Base-by-base conservation (phyloP, 2,888 invertebrate genomes). In the Bellardia pandia region DNA sequence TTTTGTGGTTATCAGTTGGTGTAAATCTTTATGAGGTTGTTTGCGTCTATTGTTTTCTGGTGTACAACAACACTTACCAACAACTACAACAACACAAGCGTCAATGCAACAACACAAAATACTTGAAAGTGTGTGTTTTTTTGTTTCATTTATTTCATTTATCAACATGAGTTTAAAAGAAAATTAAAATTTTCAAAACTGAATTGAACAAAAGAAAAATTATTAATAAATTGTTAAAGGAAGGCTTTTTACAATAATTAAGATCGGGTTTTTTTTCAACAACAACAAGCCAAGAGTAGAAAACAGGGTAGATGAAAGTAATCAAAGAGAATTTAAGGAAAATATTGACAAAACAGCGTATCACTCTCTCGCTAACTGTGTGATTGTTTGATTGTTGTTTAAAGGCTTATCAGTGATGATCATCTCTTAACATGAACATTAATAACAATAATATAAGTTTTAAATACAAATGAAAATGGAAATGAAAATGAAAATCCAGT, bases 11-110 rank as follows among this genome's bases (percentile, higher is more conserved):
- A 87, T 87, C 87, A 85, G 84, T 85, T 78, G 62, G 60, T 85
- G 81, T 81, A 87, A 85, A 87, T 87, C 87, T 87, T 87, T 87
- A 87, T 87, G 87, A 87, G 87, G 53, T 81, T 87, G 84, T 87
- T 87, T 81, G 72, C 84, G 69, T 68, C 87, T 85, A 87, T 87
- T 87, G 87, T 87, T 84, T 75, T 58, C 48, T 66, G 66, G 79
- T 51, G 33, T 42, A 79, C 60, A 83, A 79, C 60, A 85, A 85
- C 68, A 85, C 78, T 78, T 78, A 84, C 30, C 30, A 66, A 58
- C n/a, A 40, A 40, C 72, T 40, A 30, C 16, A 30, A 42, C 23
- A 56, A 69, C 11, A 23, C 30, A 58, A 16, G 33, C 53, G 14
- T 37, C 69, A 56, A 64, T 58, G n/a, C 23, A 66, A 75, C n/a